Evolutionary conservation across 2,113 vertebrate genomes (phyloP), one percentile per base, ranked within the genome.

Genomic region (Rissa tridactyla): DNA sequence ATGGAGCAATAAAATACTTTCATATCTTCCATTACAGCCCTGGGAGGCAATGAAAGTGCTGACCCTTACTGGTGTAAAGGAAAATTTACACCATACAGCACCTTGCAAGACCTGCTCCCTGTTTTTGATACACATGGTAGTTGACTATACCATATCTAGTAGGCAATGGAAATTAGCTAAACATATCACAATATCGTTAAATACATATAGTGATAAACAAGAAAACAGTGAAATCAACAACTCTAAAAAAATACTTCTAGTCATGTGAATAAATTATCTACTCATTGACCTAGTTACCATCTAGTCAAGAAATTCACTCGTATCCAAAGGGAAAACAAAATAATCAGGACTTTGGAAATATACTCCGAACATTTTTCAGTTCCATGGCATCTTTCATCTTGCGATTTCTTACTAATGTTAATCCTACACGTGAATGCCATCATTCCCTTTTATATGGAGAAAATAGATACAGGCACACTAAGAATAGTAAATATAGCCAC

Each of bases 231-330:
- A 83, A 84, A 81, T 10, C 13, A 85, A 55, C n/a, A 60, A 38
- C 19, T 92, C 40, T 18, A 46, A 86, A 83, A 49, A 38, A 91
- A 52, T 49, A 61, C 5, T 90, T 51, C 14, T 8, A n/a, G 11
- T 49, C 40, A 57, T 72, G 44, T 54, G 66, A 91, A 93, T 91
- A 88, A 86, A 82, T 93, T 86, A 78, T 71, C 71, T 88, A 38
- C 18, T 86, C 55, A 71, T 23, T 92, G 76, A 93, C 88, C 90
- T 88, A 96, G 32, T 92, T 94, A 71, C 34, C 82, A n/a, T 76
- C 34, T 81, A 52, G 51, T 81, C 6, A 5, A 30, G 38, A 95
- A 81, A 95, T 86, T 92, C 71, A 79, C 9, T 73, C 36, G 32
- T 14, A 83, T 71, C 60, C 72, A 86, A 83, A 30, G 60, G 42